A percentile compares a stretch with the other conserved stretches of the same genome.
phyloP scores from a whole-genome alignment of 1,140 invertebrate genomes.

The Drosophila suzukii region DNA sequence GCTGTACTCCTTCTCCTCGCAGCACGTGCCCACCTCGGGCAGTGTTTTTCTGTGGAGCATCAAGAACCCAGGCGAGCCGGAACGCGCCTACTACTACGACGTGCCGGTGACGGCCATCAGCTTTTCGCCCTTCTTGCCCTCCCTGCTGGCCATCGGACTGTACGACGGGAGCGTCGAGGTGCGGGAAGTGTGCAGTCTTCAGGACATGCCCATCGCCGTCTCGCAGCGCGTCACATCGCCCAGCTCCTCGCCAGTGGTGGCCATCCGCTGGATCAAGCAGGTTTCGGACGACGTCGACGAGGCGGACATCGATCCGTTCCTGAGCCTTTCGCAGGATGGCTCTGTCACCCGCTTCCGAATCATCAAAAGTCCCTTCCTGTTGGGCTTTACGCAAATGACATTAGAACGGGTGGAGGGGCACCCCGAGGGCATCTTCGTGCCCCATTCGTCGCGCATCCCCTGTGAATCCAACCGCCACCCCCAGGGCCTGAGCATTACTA shows the following conservation, averaged over 20 bases:
- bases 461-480: slow-evolving; percentile 84
- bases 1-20: slow-evolving; percentile 85
- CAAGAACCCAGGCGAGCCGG: slow-evolving; percentile 94
- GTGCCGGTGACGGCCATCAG: slow-evolving; percentile 90
- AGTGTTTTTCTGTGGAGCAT: slow-evolving; percentile 91
- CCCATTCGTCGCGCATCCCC: slow-evolving; percentile 6
- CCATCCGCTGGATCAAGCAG: slow-evolving; percentile 85
- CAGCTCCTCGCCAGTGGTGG: slow-evolving; percentile 88
- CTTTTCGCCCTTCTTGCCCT: slow-evolving; percentile 89
- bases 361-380: slow-evolving; percentile 75
- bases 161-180: slow-evolving; percentile 91
- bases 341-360: slow-evolving; percentile 86
- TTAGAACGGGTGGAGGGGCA: slow-evolving; percentile 88
- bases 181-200: slow-evolving; percentile 87
- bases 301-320: slow-evolving; percentile 85
- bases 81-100: slow-evolving; percentile 89
- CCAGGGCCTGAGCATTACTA: slow-evolving; percentile 87
- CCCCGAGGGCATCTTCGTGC: slow-evolving; percentile 85
- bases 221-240: slow-evolving; percentile 86
- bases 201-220: slow-evolving; percentile 85
- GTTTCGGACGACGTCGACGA: slow-evolving; percentile 64
- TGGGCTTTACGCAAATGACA: slow-evolving; percentile 87
- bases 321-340: slow-evolving; percentile 87
- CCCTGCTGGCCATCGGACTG: slow-evolving; percentile 91
- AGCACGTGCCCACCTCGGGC: slow-evolving; percentile 58